phyloP scores from a whole-genome alignment of 2,113 vertebrate species.

The Anhinga anhinga region DNA sequence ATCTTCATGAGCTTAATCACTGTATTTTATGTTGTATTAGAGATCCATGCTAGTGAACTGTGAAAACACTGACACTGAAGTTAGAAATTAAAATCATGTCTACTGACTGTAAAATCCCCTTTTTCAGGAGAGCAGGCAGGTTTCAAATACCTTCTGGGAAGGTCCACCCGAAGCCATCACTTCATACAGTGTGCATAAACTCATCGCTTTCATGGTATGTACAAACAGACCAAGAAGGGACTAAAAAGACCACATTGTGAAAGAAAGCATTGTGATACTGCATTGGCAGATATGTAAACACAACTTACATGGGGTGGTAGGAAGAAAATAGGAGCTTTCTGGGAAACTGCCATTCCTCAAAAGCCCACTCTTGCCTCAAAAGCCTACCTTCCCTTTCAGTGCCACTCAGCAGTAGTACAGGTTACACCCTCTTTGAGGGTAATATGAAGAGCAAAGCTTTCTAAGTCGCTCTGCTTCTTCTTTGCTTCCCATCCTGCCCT shows the following conservation, averaged over 20 bases:
- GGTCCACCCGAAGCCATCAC: neutral
- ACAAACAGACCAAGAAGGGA: neutral
- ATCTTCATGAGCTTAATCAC: neutral
- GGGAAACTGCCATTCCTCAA: neutral
- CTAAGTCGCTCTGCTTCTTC: neutral
- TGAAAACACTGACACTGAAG: neutral
- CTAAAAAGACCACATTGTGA: neutral
- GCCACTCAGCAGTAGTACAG: too few relatives aligned
- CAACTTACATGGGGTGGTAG: neutral
- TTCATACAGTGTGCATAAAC: neutral
- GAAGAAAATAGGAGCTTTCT: neutral
- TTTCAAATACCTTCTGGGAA: neutral
- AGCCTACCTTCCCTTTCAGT: neutral
- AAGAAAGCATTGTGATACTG: neutral
- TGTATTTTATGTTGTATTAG: neutral
- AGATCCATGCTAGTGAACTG: neutral
- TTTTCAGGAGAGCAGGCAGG: neutral
- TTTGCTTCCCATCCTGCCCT: neutral
- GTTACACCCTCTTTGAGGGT: neutral
- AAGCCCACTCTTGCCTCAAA: neutral
- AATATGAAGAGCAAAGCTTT: neutral
- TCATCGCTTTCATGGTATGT: accelerated
- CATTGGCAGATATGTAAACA: neutral
- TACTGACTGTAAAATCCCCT: neutral
- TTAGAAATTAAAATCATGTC: neutral